Percentiles rank a stretch among this genome's conserved stretches.
phyloP scores from a whole-genome alignment of 2,888 invertebrate genomes.

The Stegophylla sp. region DNA sequence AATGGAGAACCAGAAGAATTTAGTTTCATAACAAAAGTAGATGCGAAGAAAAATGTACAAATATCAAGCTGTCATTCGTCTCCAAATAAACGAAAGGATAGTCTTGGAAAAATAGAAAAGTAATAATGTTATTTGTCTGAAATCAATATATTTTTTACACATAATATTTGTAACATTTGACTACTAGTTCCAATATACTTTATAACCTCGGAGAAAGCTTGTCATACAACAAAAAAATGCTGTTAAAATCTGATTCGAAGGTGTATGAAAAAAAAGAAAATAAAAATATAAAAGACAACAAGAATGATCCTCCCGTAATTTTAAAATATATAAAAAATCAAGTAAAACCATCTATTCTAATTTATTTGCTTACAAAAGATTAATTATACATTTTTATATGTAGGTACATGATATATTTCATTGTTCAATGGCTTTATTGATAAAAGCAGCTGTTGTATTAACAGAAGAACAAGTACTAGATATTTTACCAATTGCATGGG shows the following conservation, averaged over 20 bases:
- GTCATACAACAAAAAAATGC: conserved; percentile 61
- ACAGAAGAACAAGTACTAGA: conserved; percentile 86
- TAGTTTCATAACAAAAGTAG: conserved; percentile 17
- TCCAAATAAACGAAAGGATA: conserved; percentile 79
- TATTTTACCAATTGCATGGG: conserved; percentile 93
- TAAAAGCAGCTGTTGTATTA: conserved; percentile 90
- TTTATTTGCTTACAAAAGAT: background rate
- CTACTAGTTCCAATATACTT: conserved; percentile 34
- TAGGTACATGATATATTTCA: conserved; percentile 90
- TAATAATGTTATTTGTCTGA: conserved; percentile 63
- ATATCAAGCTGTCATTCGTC: conserved; percentile 81
- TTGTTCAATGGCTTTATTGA: conserved; percentile 81
- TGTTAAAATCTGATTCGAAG: conserved; percentile 50
- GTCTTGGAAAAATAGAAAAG: conserved; percentile 75
- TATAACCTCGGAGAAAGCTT: conserved; percentile 61
- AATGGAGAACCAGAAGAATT: conserved; percentile 7
- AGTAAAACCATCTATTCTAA: conserved; percentile 63
- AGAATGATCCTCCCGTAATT: conserved; percentile 74
- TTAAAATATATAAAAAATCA: conserved; percentile 81
- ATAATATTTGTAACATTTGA: background rate
- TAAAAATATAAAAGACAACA: conserved; percentile 63
- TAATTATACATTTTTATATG: background rate
- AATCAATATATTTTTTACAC: too few species aligned
- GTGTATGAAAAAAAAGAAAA: conserved; percentile 59
- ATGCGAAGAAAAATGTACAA: conserved; percentile 64